Conservation (phyloP, 2,888 invertebrate species). For the Cepaea hortensis region DNA sequence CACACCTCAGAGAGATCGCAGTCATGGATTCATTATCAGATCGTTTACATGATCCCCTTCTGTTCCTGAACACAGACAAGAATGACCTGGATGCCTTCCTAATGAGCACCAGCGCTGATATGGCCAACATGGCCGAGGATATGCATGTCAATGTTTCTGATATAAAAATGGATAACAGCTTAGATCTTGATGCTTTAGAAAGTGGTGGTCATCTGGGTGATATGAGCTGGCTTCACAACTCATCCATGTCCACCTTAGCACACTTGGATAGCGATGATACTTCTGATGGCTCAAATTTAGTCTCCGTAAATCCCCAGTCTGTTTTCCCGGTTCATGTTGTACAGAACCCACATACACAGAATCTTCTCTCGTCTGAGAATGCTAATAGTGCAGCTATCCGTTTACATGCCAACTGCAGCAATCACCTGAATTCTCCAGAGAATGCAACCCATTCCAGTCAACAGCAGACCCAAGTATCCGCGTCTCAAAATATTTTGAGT, state of each 20-base stretch:
- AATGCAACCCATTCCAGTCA: slow-evolving; percentile 54
- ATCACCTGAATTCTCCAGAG: slow-evolving; percentile 60
- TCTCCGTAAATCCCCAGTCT: slow-evolving; percentile 89
- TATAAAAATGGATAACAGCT: slow-evolving; percentile 46
- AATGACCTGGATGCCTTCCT: slow-evolving; percentile 58
- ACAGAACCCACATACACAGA: slow-evolving; percentile 16
- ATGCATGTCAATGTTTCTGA: slow-evolving; percentile 34
- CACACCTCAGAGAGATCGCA: background rate
- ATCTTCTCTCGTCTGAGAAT: slow-evolving; percentile 24
- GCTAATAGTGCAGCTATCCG: slow-evolving; percentile 52
- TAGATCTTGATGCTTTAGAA: slow-evolving; percentile 59
- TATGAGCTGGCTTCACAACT: slow-evolving; percentile 60
- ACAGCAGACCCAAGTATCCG: slow-evolving; percentile 37
- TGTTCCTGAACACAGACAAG: slow-evolving; percentile 57
- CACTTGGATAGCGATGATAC: slow-evolving; percentile 50
- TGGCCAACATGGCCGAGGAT: slow-evolving; percentile 44
- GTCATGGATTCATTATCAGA: slow-evolving; percentile 46
- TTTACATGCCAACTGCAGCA: slow-evolving; percentile 59
- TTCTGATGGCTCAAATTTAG: slow-evolving; percentile 44
- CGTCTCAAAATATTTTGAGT: background rate
- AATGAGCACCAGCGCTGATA: slow-evolving; percentile 51
- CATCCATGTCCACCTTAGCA: slow-evolving; percentile 50
- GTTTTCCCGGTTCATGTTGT: slow-evolving; percentile 85
- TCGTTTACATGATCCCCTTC: slow-evolving; percentile 49
- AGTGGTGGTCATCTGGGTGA: slow-evolving; percentile 57